A percentile compares a stretch with the other conserved stretches of the same genome.
Evolutionary conservation across 2,888 invertebrate species (phyloP).

Genomic region (Perdita meconis): DNA sequence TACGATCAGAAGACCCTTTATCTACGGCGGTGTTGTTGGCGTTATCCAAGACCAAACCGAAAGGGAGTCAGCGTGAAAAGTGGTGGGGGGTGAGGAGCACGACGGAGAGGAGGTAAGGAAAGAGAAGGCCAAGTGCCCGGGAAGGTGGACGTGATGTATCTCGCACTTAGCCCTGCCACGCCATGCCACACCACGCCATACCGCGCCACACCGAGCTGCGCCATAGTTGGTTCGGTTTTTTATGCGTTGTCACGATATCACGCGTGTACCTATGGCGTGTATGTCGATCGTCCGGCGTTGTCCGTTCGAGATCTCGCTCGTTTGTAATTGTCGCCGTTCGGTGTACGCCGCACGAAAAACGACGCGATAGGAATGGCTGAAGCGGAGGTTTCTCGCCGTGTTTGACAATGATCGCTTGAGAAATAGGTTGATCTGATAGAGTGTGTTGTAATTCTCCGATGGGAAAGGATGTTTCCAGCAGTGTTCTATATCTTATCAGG

Average conservation of each 20-base stretch:
- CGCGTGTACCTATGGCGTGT: conserved; percentile 68
- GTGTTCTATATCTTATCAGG: conserved; percentile 12
- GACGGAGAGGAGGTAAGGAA: conserved; percentile 38
- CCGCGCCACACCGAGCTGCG: conserved; percentile 63
- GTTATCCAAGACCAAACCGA: conserved; percentile 80
- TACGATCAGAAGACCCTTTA: conserved; percentile 81
- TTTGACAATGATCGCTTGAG: conserved; percentile 35
- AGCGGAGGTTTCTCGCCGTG: conserved; percentile 19
- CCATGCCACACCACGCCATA: conserved; percentile 65
- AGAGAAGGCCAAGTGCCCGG: conserved; percentile 56
- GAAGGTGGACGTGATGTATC: conserved; percentile 81
- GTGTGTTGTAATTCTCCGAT: conserved; percentile 13
- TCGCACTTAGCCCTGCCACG: conserved; percentile 81
- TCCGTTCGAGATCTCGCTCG: conserved; percentile 70
- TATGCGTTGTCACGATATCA: conserved; percentile 70
- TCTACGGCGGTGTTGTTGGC: conserved; percentile 82
- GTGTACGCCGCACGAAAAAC: conserved; percentile 37
- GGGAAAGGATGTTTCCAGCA: neutral
- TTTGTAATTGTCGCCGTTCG: conserved; percentile 72
- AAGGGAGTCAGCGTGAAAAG: conserved; percentile 59
- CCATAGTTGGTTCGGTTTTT: conserved; percentile 65
- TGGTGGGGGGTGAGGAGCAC: conserved; percentile 23
- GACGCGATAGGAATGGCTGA: conserved; percentile 47
- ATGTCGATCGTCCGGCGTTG: conserved; percentile 66
- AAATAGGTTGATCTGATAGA: conserved; percentile 62